These are phyloP conservation scores for Planiliza haematocheilus DNA, from an alignment of 2,113 vertebrate species.

Conservation along the genomic window DNA sequence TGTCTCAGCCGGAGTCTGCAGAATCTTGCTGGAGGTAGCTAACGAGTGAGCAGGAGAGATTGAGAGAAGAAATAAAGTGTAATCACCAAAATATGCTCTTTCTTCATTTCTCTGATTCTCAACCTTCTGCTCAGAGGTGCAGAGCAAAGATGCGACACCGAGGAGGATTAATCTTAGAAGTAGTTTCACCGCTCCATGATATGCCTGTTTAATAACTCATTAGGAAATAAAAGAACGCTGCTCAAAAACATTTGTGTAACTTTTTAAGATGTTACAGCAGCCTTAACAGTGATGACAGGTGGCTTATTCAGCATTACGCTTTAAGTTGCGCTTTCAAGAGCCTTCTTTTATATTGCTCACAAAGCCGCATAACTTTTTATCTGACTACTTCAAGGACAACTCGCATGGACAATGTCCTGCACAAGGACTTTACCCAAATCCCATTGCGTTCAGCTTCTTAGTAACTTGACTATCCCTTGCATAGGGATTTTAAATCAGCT, in stretches of 20 bases:
- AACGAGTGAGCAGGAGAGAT: conserved; percentile 22
- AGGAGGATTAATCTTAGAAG: conserved; percentile 19
- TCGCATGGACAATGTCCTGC: conserved; percentile 21
- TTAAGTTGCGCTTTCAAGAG: not conserved
- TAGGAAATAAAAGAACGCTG: not conserved
- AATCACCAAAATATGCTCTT: conserved; percentile 43
- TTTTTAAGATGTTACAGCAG: not conserved
- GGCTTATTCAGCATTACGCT: conserved; percentile 3
- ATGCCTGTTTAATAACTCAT: conserved; percentile 21
- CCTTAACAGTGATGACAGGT: not conserved
- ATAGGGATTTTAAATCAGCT: conserved; percentile 53
- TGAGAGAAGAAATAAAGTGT: conserved; percentile 58
- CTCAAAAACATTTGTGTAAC: not conserved
- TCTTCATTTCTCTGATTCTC: conserved; percentile 13
- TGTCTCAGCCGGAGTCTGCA: conserved; percentile 52
- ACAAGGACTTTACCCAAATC: conserved; percentile 63
- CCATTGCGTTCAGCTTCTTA: conserved; percentile 49
- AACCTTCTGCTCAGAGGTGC: conserved; percentile 26
- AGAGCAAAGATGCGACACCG: conserved; percentile 27
- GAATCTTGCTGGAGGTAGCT: conserved; percentile 60
- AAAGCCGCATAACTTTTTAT: conserved; percentile 22
- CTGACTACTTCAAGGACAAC: conserved; percentile 53
- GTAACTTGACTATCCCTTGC: conserved; percentile 52
- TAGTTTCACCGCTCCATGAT: not conserved
- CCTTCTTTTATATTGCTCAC: not conserved